These are phyloP conservation scores for Pluvianellus socialis DNA, from an alignment of 2,113 vertebrate species.

Conservation along the genomic window DNA sequence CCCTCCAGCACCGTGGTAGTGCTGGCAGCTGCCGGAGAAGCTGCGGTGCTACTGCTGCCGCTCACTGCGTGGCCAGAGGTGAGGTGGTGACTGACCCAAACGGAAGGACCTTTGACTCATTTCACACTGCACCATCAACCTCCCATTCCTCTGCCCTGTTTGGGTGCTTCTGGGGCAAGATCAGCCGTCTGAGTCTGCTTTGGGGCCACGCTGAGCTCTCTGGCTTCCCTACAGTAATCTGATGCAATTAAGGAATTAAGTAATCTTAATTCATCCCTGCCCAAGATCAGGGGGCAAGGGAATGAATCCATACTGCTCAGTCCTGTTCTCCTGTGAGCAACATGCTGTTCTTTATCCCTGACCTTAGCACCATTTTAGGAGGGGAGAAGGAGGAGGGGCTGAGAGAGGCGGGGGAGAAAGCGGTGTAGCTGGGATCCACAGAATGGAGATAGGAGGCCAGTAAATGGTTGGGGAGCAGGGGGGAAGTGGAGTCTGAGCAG, in stretches of 20 bases:
- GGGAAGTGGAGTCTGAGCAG: neutral
- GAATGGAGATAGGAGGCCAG: neutral
- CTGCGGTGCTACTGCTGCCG: neutral
- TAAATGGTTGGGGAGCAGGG: neutral
- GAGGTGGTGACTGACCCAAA: neutral
- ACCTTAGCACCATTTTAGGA: neutral
- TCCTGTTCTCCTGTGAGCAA: neutral
- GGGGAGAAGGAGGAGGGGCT: neutral
- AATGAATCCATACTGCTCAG: neutral
- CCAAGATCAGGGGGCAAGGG: neutral
- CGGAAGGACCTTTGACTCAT: neutral
- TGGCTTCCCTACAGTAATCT: neutral
- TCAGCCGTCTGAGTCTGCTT: neutral
- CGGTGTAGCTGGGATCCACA: neutral
- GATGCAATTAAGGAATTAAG: neutral
- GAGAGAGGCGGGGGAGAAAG: neutral
- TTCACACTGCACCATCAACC: neutral
- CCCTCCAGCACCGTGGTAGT: fast-evolving
- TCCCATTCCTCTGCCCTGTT: neutral
- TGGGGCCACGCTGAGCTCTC: neutral
- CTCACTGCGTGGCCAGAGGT: neutral
- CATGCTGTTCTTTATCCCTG: neutral
- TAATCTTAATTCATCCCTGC: neutral
- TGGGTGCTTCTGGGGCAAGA: neutral
- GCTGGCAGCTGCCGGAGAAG: neutral